Percentiles rank a stretch among this genome's conserved stretches.
These are phyloP conservation scores for Brachypodius melanocephalos DNA, from an alignment of 2,113 vertebrate species.

Conservation along the genomic window DNA sequence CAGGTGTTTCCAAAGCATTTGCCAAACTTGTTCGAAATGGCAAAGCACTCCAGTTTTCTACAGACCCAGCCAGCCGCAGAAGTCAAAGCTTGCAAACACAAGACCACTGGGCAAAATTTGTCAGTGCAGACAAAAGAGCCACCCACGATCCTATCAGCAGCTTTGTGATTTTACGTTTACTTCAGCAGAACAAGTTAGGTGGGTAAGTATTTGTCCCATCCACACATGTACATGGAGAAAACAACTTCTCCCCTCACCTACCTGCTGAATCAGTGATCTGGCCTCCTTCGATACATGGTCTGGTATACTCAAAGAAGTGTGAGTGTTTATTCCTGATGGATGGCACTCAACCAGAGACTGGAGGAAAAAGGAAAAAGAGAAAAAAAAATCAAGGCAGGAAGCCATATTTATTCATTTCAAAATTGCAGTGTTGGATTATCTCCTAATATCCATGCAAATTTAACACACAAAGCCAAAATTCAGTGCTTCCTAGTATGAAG, in stretches of 20 bases:
- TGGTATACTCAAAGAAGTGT: conserved; percentile 90
- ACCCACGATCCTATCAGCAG: background rate
- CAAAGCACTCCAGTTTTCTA: background rate
- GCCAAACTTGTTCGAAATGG: background rate
- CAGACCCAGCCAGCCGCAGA: background rate
- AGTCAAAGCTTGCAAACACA: background rate
- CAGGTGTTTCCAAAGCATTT: background rate
- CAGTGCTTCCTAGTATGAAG: background rate
- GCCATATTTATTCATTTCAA: background rate
- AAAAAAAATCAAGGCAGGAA: background rate
- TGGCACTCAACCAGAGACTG: conserved; percentile 88
- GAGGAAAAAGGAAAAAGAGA: background rate
- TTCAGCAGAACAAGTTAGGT: background rate
- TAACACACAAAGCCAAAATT: background rate
- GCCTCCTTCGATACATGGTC: conserved; percentile 92
- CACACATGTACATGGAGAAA: background rate
- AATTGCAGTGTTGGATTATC: background rate
- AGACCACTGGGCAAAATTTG: background rate
- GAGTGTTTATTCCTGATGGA: conserved; percentile 91
- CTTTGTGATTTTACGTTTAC: background rate
- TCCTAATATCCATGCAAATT: background rate
- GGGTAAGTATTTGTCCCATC: background rate
- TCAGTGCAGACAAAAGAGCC: background rate
- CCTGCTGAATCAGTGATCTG: conserved; percentile 91
- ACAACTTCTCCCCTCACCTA: conserved; percentile 50